Base-by-base conservation (phyloP, 2,888 invertebrate genomes). In the Cerceris ruficornis region DNA sequence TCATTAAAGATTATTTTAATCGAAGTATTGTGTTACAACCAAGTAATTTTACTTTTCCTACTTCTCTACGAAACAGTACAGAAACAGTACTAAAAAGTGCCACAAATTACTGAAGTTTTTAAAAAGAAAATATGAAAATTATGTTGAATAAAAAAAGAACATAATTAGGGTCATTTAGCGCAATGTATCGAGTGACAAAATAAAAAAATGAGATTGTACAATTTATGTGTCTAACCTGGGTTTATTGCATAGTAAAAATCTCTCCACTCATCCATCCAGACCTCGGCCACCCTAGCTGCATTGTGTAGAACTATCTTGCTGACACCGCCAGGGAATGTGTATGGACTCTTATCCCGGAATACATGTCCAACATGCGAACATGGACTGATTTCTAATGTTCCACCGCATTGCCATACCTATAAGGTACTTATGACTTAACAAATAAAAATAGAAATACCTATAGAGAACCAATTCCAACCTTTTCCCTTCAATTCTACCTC, bases 181-280 rank as follows among this genome's bases (percentile, higher is more conserved):
- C 59, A 76, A 59, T 71, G 70, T 54, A 61, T 55, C 39, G 52
- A 68, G 54, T 46, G 54, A 65, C 42, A 78, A 81, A 42, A 59
- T 67, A 64, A 76, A 80, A 62, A 69, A 75, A 62, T 74, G 71
- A 75, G 81, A 81, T 70, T 76, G 58, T 76, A 74, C 84, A 80
- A 79, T 79, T 68, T 68, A 67, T 86, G 4, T 92, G 94, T 89
- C 92, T 92, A 96, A 98, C 98, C 98, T 97, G 98, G 97, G 94
- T 98, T 98, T 97, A 98, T 98, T 94, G 98, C 97, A 96, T 98
- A 98, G 96, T 98, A 98, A 96, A 98, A 98, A 94, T 98, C 98
- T 93, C 98, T 96, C 97, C 99, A 99, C 93, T 99, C 98, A 95
- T 99, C 99, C 97, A 99, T 97, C 99, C 99, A 99, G 91, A 99